Evolutionary conservation across 2,113 vertebrate genomes (phyloP).

Genomic region (Xenopus borealis): DNA sequence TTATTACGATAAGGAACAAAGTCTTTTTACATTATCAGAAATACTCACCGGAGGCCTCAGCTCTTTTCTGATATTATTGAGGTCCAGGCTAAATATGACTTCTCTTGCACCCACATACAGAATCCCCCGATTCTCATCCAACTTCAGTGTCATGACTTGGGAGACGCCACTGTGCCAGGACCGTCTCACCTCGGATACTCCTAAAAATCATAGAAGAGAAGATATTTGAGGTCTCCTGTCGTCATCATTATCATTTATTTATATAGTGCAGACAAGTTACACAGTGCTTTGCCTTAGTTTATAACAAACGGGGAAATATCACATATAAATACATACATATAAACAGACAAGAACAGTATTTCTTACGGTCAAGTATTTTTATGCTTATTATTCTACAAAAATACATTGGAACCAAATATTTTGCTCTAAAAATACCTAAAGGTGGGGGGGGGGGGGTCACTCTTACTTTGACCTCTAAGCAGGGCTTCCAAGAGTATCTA

Average conservation of each 20-base stretch:
- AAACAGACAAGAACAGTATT: not conserved
- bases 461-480: too few relatives aligned
- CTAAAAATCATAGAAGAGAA: not conserved
- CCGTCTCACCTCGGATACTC: slow-evolving; percentile 43
- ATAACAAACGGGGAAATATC: too few relatives aligned
- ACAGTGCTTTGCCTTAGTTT: too few relatives aligned
- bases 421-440: too few relatives aligned
- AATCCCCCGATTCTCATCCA: slow-evolving; percentile 76
- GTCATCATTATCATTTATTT: too few relatives aligned
- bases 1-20: too few relatives aligned
- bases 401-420: too few relatives aligned
- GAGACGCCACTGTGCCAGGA: slow-evolving; percentile 78
- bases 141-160: slow-evolving; percentile 85
- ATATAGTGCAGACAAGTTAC: too few relatives aligned
- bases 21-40: not conserved
- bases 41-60: slow-evolving; percentile 76
- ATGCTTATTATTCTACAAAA: too few relatives aligned
- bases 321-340: not conserved
- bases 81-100: slow-evolving; percentile 80
- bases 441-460: too few relatives aligned
- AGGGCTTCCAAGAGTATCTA: too few relatives aligned
- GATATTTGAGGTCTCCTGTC: not conserved
- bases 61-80: slow-evolving; percentile 70
- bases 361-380: too few relatives aligned
- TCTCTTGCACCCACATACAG: slow-evolving; percentile 88